Percentiles rank a stretch among this genome's conserved stretches.
Conservation (phyloP, 2,888 invertebrate species). For the Troilus luridus region DNA sequence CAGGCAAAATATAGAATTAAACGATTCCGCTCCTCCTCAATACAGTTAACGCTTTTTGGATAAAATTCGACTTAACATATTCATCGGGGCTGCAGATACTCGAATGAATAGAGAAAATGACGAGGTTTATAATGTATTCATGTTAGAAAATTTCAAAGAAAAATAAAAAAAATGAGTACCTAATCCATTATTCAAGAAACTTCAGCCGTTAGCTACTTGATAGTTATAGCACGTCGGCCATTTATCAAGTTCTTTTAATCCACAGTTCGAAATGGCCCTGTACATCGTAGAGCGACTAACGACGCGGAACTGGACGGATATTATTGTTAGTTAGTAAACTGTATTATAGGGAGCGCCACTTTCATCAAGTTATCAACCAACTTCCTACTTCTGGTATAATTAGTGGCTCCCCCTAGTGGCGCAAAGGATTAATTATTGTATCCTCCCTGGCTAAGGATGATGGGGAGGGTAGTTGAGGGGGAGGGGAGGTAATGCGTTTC, state of each 20-base stretch:
- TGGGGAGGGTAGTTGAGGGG: background rate
- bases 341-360: background rate
- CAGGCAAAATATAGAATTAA: no score
- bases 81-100: no score
- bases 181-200: background rate
- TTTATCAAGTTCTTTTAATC: slow-evolving; percentile 10
- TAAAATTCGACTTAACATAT: no score
- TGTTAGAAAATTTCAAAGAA: background rate
- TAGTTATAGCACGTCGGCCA: background rate
- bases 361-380: background rate
- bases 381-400: background rate
- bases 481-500: background rate
- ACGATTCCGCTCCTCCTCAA: no score
- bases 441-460: background rate
- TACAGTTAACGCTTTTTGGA: no score
- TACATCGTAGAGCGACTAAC: background rate
- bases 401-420: background rate
- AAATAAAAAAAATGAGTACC: background rate
- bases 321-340: slow-evolving; percentile 7
- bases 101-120: no score
- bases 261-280: background rate
- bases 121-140: no score
- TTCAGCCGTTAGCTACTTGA: background rate
- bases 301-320: background rate
- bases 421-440: background rate